phyloP scores from a whole-genome alignment of 2,113 vertebrate genomes.

The Nestor notabilis region DNA sequence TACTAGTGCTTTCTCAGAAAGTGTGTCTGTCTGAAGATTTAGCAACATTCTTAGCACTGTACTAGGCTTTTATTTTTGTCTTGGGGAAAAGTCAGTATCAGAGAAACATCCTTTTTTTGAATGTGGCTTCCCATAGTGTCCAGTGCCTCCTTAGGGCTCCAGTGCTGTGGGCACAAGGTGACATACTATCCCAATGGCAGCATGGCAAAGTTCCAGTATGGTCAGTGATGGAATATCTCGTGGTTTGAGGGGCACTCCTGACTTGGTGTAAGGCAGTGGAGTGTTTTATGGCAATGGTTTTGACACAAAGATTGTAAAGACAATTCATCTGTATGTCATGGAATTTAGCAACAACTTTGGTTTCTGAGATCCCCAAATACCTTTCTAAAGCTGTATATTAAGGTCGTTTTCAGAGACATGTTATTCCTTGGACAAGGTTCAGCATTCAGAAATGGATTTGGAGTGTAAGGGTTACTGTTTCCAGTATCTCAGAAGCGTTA shows the following conservation, averaged over 20 bases:
- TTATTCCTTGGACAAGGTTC: background rate
- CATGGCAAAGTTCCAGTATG: background rate
- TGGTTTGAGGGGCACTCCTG: background rate
- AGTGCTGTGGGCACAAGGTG: background rate
- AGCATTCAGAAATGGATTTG: background rate
- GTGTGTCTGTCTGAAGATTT: background rate
- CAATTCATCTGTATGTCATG: background rate
- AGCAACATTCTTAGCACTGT: background rate
- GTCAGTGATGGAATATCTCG: background rate
- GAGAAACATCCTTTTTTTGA: background rate
- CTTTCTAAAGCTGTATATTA: background rate
- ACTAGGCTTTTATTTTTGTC: background rate
- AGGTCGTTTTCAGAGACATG: rapidly evolving
- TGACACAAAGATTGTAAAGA: background rate
- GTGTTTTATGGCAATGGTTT: background rate
- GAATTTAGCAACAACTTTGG: background rate
- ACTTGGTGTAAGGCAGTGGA: background rate
- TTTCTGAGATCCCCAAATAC: background rate
- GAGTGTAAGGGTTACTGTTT: background rate
- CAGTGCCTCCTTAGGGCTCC: background rate
- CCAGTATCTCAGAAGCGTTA: background rate
- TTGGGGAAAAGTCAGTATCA: background rate
- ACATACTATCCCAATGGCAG: background rate
- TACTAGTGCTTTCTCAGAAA: background rate
- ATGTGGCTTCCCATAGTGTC: background rate